phyloP scores from a whole-genome alignment of 1,140 invertebrate species.

The Brevipalpus yothersi region DNA sequence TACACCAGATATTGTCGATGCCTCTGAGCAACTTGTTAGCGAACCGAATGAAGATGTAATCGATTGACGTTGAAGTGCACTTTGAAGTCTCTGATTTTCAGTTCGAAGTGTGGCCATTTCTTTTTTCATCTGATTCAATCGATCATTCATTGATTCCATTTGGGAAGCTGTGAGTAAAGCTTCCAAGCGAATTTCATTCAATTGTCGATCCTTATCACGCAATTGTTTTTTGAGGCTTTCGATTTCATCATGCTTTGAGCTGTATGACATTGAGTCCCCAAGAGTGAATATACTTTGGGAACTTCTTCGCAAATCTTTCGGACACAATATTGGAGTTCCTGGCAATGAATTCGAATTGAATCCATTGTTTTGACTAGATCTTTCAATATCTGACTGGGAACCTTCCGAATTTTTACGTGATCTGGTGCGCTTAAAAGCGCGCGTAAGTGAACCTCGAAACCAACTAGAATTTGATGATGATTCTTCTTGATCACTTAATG shows the following conservation, averaged over 20 bases:
- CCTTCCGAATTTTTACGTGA: neutral
- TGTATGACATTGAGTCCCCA: too few relatives aligned
- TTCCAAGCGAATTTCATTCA: slow-evolving; percentile 85
- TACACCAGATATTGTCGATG: neutral
- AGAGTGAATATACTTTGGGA: too few relatives aligned
- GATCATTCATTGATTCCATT: slow-evolving; percentile 80
- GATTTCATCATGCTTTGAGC: slow-evolving; percentile 22
- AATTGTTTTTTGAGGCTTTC: slow-evolving; percentile 74
- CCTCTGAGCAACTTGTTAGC: neutral
- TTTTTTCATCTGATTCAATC: slow-evolving; percentile 83
- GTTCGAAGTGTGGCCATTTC: slow-evolving; percentile 53
- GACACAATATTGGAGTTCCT: neutral
- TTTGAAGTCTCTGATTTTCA: slow-evolving; percentile 79
- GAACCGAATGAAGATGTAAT: neutral
- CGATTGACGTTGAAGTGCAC: slow-evolving; percentile 15
- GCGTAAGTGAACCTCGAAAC: slow-evolving; percentile 83
- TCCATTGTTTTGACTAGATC: neutral
- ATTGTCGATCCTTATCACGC: slow-evolving; percentile 76
- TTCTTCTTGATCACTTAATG: neutral
- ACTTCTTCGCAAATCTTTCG: neutral
- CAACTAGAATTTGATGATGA: slow-evolving; percentile 17
- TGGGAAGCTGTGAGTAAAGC: slow-evolving; percentile 87
- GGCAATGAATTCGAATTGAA: neutral
- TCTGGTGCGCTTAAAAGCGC: slow-evolving; percentile 43
- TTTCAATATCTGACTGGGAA: neutral